Percentiles rank a stretch among this genome's conserved stretches.
Conservation (phyloP, 2,113 vertebrate genomes). For the Spheniscus mendiculus region DNA sequence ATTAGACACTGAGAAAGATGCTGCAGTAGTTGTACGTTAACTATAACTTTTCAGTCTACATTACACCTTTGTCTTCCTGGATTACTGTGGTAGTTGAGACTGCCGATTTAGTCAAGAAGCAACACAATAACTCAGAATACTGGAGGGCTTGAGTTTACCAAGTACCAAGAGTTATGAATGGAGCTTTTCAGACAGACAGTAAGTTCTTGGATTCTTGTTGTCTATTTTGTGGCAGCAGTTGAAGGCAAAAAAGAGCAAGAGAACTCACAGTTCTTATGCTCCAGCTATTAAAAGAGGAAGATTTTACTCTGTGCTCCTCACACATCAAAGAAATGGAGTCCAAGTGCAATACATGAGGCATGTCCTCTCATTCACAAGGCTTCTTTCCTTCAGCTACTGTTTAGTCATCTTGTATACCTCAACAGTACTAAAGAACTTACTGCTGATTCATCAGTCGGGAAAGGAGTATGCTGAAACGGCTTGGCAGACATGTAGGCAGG, state of each 20-base stretch:
- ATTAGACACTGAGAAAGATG: neutral
- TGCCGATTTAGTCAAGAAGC: neutral
- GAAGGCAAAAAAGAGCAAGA: neutral
- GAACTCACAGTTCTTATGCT: neutral
- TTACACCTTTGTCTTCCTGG: neutral
- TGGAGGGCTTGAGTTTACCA: neutral
- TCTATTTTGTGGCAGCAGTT: neutral
- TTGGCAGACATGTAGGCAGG: neutral
- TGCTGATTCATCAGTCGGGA: neutral
- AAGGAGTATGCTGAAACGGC: neutral
- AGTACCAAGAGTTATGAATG: neutral
- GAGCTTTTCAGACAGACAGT: neutral
- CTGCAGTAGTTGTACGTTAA: neutral
- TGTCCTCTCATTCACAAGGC: neutral
- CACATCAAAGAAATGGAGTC: neutral
- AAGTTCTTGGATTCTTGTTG: neutral
- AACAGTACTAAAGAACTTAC: neutral
- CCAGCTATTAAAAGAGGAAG: neutral
- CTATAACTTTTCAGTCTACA: neutral
- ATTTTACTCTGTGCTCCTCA: neutral
- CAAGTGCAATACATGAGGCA: neutral
- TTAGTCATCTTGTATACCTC: neutral
- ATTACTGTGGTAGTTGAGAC: neutral
- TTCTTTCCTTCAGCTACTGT: neutral
- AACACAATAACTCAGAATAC: neutral